Evolutionary conservation across 2,888 invertebrate species (phyloP), one percentile per base, ranked within the genome.

Genomic region (Yponomeuta evonymella): DNA sequence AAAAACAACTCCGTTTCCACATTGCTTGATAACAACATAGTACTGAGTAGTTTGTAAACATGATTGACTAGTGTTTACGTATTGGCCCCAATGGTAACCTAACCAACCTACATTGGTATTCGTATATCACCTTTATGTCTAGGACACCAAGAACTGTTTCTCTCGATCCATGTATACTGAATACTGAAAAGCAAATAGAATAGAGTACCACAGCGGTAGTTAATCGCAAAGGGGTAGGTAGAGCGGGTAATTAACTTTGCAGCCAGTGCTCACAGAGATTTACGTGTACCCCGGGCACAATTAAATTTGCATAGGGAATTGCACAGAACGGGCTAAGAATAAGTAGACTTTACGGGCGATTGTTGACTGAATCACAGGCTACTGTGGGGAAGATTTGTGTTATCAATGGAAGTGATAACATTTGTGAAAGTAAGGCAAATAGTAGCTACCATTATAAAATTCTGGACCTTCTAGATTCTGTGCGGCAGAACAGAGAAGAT

Each of bases 271-370:
- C 86, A 85, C 81, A 83, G 88, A 90, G 91, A 92, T 92, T 92
- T 92, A 92, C 90, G 87, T 83, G 88, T 84, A 87, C 87, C 85
- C 79, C 81, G 89, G 89, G 90, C 83, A 89, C 90, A 90, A 90
- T 92, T 90, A 92, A 90, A 90, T 92, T 91, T 92, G 90, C 91
- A 92, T 92, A 90, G 90, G 88, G 90, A 90, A 92, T 91, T 90
- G 90, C 85, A 88, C 83, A 79, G 87, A 86, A 88, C 86, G 80
- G 85, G 84, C 88, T 85, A 89, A 89, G 90, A 89, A 88, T 89
- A 89, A 89, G 89, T 88, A 81, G 86, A 84, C 86, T 85, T 86
- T 87, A 88, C 83, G 81, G 78, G 36, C 1, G 33, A n/a, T 63
- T 23, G n/a, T 69, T 33, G 33, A 48, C 23, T 69, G 63, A 69